phyloP scores from a whole-genome alignment of 2,113 vertebrate genomes.

The Pelecanoides urinatrix region DNA sequence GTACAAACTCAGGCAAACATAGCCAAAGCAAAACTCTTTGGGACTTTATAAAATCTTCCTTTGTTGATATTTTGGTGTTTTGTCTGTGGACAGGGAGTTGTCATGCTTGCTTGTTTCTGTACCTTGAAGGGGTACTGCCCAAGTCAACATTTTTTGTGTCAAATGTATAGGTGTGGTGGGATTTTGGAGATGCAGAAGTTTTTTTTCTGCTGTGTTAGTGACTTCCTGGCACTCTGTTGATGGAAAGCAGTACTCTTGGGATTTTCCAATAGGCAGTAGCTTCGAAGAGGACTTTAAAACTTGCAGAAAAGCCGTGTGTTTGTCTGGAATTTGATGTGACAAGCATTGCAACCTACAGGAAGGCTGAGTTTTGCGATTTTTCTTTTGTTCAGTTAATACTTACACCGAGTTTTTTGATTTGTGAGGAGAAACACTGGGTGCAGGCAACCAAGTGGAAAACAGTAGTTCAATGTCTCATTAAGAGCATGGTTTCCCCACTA shows the following conservation, averaged over 20 bases:
- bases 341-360: neutral
- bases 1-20: accelerated
- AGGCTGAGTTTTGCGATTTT: neutral
- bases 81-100: neutral
- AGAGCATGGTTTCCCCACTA: neutral
- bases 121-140: neutral
- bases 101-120: neutral
- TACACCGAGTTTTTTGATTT: neutral
- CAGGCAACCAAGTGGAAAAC: neutral
- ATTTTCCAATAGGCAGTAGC: neutral
- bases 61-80: neutral
- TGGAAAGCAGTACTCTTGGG: neutral
- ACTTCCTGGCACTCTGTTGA: neutral
- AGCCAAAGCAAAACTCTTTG: neutral
- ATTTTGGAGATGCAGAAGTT: neutral
- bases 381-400: neutral
- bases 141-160: neutral
- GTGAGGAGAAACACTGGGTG: neutral
- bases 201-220: neutral
- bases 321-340: neutral
- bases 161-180: neutral
- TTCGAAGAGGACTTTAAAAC: neutral
- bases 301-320: neutral
- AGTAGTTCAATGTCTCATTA: neutral
- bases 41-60: neutral